Base-by-base conservation (phyloP, 2,113 vertebrate genomes). In the Parotia lawesii region DNA sequence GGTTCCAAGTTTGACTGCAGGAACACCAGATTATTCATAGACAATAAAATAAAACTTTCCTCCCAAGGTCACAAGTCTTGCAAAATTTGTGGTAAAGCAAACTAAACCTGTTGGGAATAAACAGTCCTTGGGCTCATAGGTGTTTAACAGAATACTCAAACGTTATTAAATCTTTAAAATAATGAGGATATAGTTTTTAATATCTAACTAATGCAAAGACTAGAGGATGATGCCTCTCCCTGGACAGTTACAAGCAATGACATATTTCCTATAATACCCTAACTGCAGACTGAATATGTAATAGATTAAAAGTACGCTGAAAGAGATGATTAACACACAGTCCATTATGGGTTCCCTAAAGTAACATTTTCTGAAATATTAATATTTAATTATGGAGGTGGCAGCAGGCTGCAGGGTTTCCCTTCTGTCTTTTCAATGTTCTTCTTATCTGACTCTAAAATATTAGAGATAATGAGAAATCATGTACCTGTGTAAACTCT, bases 391-490 rank as follows among this genome's bases (percentile, higher is more conserved):
- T 97, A 96, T 82, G 61, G 78, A 85, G 69, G 74, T 92, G 61
- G 89, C 83, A 93, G 81, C 53, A 73, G 72, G 53, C 81, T 96
- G 80, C 90, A 94, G 78, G 86, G 40, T 57, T 95, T 93, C 60
- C 78, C 87, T 96, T 94, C 62, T 83, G 83, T 67, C 75, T 85
- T 94, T 97, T 93, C 96, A 92, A 87, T 76, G 87, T 93, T 89
- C 87, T 94, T 84, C 81, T 61, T 93, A 95, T 96, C 92, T 85
- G 96, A 93, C 93, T n/a, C 74, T 94, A 95, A 98, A 98, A 97
- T 97, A 97, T 97, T 97, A 87, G 83, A 92, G 96, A 97, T 97
- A 92, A 97, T 94, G n/a, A 95, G 95, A 96, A 98, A 96, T 86
- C 95, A 79, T 93, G 91, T 97, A 98, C 96, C 96, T 98, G 91